These are phyloP conservation scores for Sphinx pinastri DNA, from an alignment of 2,888 invertebrate genomes.

Conservation along the genomic window DNA sequence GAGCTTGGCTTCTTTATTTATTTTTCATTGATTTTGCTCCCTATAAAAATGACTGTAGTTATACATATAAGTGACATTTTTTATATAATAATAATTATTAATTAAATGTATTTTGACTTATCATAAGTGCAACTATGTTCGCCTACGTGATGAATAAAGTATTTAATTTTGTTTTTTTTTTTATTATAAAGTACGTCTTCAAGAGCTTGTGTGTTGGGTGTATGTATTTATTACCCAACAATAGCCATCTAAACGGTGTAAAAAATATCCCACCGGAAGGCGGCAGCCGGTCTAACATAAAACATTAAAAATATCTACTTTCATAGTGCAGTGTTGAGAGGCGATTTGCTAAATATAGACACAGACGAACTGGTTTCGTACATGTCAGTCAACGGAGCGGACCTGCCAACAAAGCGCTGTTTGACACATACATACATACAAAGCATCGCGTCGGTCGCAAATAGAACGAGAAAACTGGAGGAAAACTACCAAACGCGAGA, in stretches of 20 bases:
- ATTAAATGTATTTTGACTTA: too few relatives aligned
- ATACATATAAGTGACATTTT: too few relatives aligned
- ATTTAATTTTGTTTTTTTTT: too few relatives aligned
- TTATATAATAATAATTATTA: too few relatives aligned
- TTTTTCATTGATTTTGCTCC: too few relatives aligned
- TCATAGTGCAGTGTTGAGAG: conserved; percentile 47
- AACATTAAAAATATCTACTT: conserved; percentile 40
- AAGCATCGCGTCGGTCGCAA: conserved; percentile 47
- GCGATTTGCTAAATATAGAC: conserved; percentile 56
- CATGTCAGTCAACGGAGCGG: conserved; percentile 49
- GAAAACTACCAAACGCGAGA: conserved; percentile 19
- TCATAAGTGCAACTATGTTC: too few relatives aligned
- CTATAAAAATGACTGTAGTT: too few relatives aligned
- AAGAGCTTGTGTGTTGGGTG: too few relatives aligned
- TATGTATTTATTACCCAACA: too few relatives aligned
- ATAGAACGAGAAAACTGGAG: conserved; percentile 34
- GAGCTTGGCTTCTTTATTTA: too few relatives aligned
- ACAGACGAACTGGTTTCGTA: conserved; percentile 43
- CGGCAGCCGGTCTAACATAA: conserved; percentile 25
- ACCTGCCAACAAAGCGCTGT: conserved; percentile 53
- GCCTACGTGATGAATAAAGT: too few relatives aligned
- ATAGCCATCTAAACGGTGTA: neutral
- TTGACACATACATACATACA: conserved; percentile 45
- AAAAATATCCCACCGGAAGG: conserved; percentile 26
- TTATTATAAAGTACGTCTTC: too few relatives aligned